A percentile compares a stretch with the other conserved stretches of the same genome.
phyloP scores from a whole-genome alignment of 2,888 invertebrate genomes.

The Luperina nickerlii region DNA sequence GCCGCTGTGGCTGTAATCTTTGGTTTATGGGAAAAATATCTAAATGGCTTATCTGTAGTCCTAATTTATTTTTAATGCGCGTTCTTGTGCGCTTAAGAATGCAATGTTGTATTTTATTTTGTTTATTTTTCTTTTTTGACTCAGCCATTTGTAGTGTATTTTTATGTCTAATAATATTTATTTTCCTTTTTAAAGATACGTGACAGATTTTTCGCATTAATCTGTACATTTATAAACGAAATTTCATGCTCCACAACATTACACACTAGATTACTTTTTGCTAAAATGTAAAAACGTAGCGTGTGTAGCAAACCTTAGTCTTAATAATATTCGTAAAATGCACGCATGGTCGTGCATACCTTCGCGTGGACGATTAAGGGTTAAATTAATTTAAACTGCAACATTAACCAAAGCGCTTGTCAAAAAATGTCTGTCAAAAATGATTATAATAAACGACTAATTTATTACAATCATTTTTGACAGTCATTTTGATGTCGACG shows the following conservation, averaged over 20 bases:
- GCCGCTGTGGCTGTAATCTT: slow-evolving; percentile 23
- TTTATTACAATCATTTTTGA: slow-evolving; percentile 8
- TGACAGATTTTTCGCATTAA: background rate
- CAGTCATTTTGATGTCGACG: background rate
- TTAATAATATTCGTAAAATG: slow-evolving; percentile 47
- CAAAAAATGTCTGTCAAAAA: no score
- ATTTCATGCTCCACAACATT: slow-evolving; percentile 26
- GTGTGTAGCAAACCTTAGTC: slow-evolving; percentile 51
- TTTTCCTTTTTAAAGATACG: no score
- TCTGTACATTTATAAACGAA: background rate
- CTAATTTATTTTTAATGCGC: slow-evolving; percentile 36
- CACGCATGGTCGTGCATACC: slow-evolving; percentile 53
- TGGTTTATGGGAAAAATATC: slow-evolving; percentile 7
- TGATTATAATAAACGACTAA: background rate
- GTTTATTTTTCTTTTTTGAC: background rate
- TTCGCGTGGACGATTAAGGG: slow-evolving; percentile 48
- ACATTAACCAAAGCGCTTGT: slow-evolving; percentile 40
- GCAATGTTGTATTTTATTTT: background rate
- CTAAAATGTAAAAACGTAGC: slow-evolving; percentile 34
- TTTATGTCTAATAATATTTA: background rate
- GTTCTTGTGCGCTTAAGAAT: background rate
- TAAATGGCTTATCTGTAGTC: slow-evolving; percentile 13
- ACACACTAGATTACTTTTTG: slow-evolving; percentile 1
- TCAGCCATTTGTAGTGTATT: background rate
- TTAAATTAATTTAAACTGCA: slow-evolving; percentile 61